Evolutionary conservation across 2,888 invertebrate genomes (phyloP), one percentile per base, ranked within the genome.

Genomic region (Trachelus iudaicus): DNA sequence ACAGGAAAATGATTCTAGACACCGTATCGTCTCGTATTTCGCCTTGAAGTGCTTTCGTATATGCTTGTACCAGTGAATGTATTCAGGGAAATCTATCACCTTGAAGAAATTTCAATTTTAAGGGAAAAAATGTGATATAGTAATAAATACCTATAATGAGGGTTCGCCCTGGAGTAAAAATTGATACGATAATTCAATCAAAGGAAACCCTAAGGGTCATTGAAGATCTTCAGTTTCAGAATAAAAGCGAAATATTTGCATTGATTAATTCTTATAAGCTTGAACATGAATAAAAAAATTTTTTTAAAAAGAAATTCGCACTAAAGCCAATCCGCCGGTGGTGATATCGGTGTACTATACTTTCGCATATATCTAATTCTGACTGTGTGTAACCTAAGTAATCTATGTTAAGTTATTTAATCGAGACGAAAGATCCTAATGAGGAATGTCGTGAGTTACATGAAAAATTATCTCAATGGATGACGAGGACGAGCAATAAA

Each of bases 401-500:
- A 56, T 15, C 56, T 56, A 56, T 23, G 23, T 56, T 9, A 9
- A 2, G 1, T 56, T 23, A 56, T 56, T 23, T 4, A 23, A 1
- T 0, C 23, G 23, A 56, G 23, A 23, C 23, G 9, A 23, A 23
- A 56, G 9, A 56, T 23, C 9, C 56, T 23, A 56, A 56, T 31
- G 31, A 71, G 71, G 30, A 30, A 1, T 31, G 0, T 31, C 71
- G 15, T 71, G 71, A 34, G 71, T 31, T 12, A 4, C 71, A 15
- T 71, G 31, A 31, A 31, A 30, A 34, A 71, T 71, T 71, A 2
- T 31, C 31, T 12, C 9, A 71, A 69, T 33, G 75, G 73, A 40
- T 68, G 69, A 76, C 75, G 77, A 34, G 77, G 77, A 69, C 75
- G 73, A 76, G 31, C 11, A 31, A 71, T n/a, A 34, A 71, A 3